Evolutionary conservation across 2,797 vertebrate genomes (phyloP).

Genomic region (Pseudochirops corinnae): DNA sequence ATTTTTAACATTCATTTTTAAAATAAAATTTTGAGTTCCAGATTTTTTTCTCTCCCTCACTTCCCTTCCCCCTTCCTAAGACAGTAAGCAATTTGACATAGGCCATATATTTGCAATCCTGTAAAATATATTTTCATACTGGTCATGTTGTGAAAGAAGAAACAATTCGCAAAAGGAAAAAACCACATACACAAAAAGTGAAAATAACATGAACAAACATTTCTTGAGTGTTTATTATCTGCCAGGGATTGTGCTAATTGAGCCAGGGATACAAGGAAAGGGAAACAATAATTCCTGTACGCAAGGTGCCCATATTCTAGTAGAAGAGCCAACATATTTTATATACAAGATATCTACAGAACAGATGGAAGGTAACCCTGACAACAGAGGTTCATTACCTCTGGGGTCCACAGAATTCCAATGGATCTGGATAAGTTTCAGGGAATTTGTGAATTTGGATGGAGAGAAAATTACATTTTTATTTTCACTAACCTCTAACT

Average conservation of each 20-base stretch:
- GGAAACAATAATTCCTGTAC: neutral
- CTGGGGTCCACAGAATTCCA: neutral
- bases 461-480: neutral
- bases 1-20: neutral
- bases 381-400: neutral
- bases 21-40: neutral
- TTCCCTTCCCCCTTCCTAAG: neutral
- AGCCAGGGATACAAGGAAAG: neutral
- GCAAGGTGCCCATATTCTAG: neutral
- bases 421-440: neutral
- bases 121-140: neutral
- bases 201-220: neutral
- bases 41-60: neutral
- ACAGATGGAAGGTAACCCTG: too few species aligned
- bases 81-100: neutral
- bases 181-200: neutral
- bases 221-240: neutral
- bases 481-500: neutral
- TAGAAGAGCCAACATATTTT: neutral
- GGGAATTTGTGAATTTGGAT: neutral
- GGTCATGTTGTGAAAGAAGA: neutral
- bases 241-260: neutral
- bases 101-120: neutral
- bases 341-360: neutral
- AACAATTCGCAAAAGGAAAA: neutral